Conservation (phyloP, 2,113 vertebrate species). For the Cochlearius cochlearius region DNA sequence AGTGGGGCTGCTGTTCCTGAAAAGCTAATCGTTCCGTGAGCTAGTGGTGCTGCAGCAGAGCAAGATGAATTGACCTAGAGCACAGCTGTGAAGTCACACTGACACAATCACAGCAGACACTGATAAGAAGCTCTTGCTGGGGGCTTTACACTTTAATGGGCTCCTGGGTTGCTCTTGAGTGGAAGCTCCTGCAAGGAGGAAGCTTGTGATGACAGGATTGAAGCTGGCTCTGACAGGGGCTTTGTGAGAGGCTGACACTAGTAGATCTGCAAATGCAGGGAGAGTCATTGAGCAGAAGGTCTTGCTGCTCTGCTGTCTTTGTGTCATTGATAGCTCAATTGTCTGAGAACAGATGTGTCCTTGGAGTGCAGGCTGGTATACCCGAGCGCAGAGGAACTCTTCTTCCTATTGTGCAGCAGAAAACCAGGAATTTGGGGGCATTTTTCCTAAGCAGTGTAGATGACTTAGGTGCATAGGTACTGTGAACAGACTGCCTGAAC, state of each 20-base stretch:
- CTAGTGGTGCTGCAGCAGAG: background rate
- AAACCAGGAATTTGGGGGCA: background rate
- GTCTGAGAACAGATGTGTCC: constrained; percentile 38
- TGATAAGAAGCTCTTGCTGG: constrained; percentile 52
- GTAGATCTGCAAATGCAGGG: constrained; percentile 6
- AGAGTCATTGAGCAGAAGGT: constrained; percentile 38
- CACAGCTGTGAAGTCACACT: constrained; percentile 46
- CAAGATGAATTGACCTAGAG: constrained; percentile 40
- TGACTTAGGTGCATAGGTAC: background rate
- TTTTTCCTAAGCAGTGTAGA: rapidly evolving
- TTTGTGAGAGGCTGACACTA: constrained; percentile 25
- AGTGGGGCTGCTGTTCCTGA: background rate
- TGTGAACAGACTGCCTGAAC: background rate
- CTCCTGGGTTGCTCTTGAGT: constrained; percentile 34
- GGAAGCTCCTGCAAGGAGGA: constrained; percentile 40
- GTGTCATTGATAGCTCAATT: constrained; percentile 25
- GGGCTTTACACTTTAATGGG: constrained; percentile 40
- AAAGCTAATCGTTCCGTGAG: background rate
- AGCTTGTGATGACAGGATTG: constrained; percentile 27
- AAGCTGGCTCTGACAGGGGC: constrained; percentile 28
- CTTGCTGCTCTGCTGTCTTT: constrained; percentile 23
- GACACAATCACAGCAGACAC: constrained; percentile 49
- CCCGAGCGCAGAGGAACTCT: background rate
- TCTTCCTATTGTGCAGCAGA: background rate
- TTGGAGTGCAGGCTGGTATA: background rate